These are phyloP conservation scores for Porites lutea DNA, from an alignment of 64 coral and sea anemone genomes.

Conservation along the genomic window DNA sequence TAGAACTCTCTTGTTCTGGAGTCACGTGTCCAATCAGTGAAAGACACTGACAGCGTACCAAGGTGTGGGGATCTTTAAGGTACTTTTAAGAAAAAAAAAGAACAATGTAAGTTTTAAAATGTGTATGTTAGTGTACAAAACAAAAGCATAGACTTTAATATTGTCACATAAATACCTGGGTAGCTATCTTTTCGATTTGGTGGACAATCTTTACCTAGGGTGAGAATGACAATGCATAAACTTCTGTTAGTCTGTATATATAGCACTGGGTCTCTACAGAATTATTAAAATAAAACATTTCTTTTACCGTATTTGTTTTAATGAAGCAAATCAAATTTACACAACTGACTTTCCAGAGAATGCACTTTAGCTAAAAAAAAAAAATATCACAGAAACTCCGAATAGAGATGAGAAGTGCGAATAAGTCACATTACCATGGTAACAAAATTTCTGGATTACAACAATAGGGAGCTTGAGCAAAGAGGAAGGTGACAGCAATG, in stretches of 20 bases:
- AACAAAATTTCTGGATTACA: too few relatives aligned
- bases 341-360: too few relatives aligned
- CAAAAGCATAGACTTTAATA: background rate
- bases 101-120: background rate
- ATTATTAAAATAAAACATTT: too few relatives aligned
- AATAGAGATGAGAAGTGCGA: too few relatives aligned
- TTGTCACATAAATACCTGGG: background rate
- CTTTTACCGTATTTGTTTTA: too few relatives aligned
- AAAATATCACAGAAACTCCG: too few relatives aligned
- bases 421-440: too few relatives aligned
- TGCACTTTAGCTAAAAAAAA: too few relatives aligned
- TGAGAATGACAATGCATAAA: background rate
- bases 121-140: background rate
- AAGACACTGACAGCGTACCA: constrained; percentile 89
- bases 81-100: constrained; percentile 53
- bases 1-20: constrained; percentile 31
- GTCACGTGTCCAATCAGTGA: constrained; percentile 82
- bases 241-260: background rate
- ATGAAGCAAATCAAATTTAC: too few relatives aligned
- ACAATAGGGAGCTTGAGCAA: too few relatives aligned
- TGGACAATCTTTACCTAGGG: background rate
- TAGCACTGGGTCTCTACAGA: too few relatives aligned
- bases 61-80: constrained; percentile 83
- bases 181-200: constrained; percentile 18
- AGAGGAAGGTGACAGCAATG: too few relatives aligned